Evolutionary conservation across 1,140 invertebrate species (phyloP), one percentile per base, ranked within the genome.

Genomic region (Drosophila mojavensis): DNA sequence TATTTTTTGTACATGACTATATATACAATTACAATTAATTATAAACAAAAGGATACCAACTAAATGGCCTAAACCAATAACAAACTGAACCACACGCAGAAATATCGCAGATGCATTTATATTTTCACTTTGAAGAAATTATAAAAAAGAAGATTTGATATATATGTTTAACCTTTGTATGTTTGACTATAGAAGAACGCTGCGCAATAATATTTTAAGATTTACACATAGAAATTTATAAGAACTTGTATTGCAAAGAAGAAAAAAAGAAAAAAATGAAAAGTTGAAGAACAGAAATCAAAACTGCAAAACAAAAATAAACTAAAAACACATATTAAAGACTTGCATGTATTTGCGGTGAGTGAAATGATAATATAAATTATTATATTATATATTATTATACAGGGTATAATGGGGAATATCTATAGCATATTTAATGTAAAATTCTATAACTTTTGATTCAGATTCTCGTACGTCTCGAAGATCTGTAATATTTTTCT

Each of bases 201-300:
- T 89, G 84, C 84, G 84, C 84, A 88, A 78, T 89, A 88, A 75
- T 80, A 78, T 54, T 88, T 83, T 88, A 88, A 83, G 83, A 86
- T 77, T 79, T 88, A 86, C 83, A 88, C 76, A 83, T 82, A 82
- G 73, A 81, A 79, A 78, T 84, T 77, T 73, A 79, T 73, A 60
- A 70, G 2, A 75, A 82, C 81, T 89, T 90, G 85, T 90, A 90
- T 74, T 79, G 80, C 85, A 82, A 78, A 76, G 24, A 24, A 73
- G 17, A 59, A 47, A 69, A 56, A 67, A 71, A 30, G 67, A 17
- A 61, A 59, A 66, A 64, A 9, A 30, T 78, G 73, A 28, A 62
- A 61, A 7, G n/a, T n/a, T n/a, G n/a, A n/a, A n/a, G n/a, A n/a
- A n/a, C n/a, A n/a, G n/a, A n/a, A 45, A 45, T 45, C 43, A 66